Percentiles rank a stretch among this genome's conserved stretches.
Evolutionary conservation across 2,888 invertebrate genomes (phyloP).

Genomic region (Andrena minutula): DNA sequence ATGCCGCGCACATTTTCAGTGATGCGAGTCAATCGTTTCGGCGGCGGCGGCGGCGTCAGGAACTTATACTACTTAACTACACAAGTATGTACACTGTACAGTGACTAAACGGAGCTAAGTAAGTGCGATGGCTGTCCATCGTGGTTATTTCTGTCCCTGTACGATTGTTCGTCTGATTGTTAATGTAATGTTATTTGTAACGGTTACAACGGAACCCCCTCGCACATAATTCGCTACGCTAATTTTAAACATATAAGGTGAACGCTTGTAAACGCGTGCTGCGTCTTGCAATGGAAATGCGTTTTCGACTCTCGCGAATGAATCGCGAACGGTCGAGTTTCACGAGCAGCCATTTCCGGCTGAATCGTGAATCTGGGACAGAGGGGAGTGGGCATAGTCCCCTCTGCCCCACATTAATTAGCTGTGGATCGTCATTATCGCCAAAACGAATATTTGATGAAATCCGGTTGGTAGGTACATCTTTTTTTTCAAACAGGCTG

Average conservation of each 20-base stretch:
- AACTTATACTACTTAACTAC: too few relatives aligned
- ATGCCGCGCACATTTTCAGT: too few relatives aligned
- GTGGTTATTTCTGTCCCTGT: neutral
- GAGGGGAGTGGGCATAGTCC: neutral
- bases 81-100: too few relatives aligned
- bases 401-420: slow-evolving; percentile 47
- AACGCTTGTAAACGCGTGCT: too few relatives aligned
- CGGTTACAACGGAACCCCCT: slow-evolving; percentile 15
- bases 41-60: too few relatives aligned
- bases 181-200: neutral
- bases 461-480: neutral
- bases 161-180: neutral
- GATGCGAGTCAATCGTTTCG: too few relatives aligned
- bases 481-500: neutral
- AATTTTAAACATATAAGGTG: too few relatives aligned
- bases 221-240: slow-evolving; percentile 9
- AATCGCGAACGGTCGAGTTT: slow-evolving; percentile 38
- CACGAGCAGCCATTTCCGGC: slow-evolving; percentile 20
- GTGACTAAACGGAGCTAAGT: too few relatives aligned
- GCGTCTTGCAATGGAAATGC: slow-evolving; percentile 44
- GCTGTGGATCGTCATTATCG: neutral
- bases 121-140: too few relatives aligned
- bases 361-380: neutral
- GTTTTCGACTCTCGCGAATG: slow-evolving; percentile 47
- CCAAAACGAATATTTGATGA: neutral